Evolutionary conservation across 2,888 invertebrate species (phyloP), one percentile per base, ranked within the genome.

Genomic region (Actias luna): DNA sequence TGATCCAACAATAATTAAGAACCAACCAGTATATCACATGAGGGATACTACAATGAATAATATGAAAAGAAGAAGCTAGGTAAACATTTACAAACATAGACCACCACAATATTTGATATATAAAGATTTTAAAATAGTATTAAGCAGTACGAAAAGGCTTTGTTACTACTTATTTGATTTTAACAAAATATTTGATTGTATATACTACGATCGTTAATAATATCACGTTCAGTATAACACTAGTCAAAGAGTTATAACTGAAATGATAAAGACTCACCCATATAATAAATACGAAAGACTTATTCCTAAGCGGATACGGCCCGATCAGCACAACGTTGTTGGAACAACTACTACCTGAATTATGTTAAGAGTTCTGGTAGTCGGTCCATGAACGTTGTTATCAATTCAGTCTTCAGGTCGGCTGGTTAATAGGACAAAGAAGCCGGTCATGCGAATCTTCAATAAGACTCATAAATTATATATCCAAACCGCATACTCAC

Each of bases 391-490:
- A 74, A 72, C 64, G 64, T 68, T 69, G 71, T 67, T 74, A 77
- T 76, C 75, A 78, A 73, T 75, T 72, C 70, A 72, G 74, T 83
- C 78, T 78, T 79, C 78, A 78, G 78, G 74, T 75, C 74, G 75
- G 74, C 73, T 80, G 83, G 77, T 84, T 85, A 85, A 81, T 87
- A 81, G 86, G 79, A 80, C 85, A 85, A 82, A 84, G 83, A 84
- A 79, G 66, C 66, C 80, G 75, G 69, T 80, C 80, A 83, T 75
- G 87, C 87, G 78, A 65, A 77, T 66, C 74, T 63, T 22, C 39
- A 27, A 55, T 7, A 8, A 25, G 39, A 57, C 31, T 42, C 42
- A 58, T 57, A 61, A 58, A 62, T 55, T 55, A 55, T 29, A 29
- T 55, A 33, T 31, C 39, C 29, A 58, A 52, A 50, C 61, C 61